Conservation (phyloP, 2,113 vertebrate species). For the Rhineura floridana region DNA sequence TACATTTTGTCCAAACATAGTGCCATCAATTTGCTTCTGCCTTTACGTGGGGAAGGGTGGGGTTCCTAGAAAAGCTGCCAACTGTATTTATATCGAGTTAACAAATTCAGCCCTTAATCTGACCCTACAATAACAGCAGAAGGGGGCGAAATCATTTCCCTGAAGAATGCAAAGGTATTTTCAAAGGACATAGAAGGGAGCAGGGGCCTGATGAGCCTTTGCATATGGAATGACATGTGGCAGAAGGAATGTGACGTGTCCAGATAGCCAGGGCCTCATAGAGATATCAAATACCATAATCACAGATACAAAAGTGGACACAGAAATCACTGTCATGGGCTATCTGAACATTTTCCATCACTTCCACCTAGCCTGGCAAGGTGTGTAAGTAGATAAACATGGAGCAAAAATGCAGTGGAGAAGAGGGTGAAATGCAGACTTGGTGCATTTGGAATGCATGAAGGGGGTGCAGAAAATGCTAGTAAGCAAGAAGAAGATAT, state of each 20-base stretch:
- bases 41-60: not conserved
- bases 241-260: constrained; percentile 34
- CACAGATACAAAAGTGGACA: constrained; percentile 43
- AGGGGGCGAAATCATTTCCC: constrained; percentile 38
- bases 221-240: constrained; percentile 52
- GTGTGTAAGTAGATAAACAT: constrained; percentile 22
- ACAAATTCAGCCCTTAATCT: constrained; percentile 24
- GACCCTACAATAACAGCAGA: constrained; percentile 30
- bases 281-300: constrained; percentile 37
- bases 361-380: constrained; percentile 37
- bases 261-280: constrained; percentile 45
- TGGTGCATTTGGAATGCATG: constrained; percentile 27
- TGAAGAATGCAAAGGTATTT: constrained; percentile 45
- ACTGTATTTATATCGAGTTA: constrained; percentile 20
- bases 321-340: constrained; percentile 39
- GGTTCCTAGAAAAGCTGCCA: not conserved
- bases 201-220: constrained; percentile 29
- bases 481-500: not conserved
- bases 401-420: not conserved
- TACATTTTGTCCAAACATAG: not conserved
- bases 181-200: constrained; percentile 57
- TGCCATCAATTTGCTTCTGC: not conserved
- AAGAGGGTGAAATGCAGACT: not conserved
- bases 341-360: constrained; percentile 16
- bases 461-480: constrained; percentile 13